Evolutionary conservation across 2,113 vertebrate genomes (phyloP), one percentile per base, ranked within the genome.

Genomic region (Xiphophorus couchianus): DNA sequence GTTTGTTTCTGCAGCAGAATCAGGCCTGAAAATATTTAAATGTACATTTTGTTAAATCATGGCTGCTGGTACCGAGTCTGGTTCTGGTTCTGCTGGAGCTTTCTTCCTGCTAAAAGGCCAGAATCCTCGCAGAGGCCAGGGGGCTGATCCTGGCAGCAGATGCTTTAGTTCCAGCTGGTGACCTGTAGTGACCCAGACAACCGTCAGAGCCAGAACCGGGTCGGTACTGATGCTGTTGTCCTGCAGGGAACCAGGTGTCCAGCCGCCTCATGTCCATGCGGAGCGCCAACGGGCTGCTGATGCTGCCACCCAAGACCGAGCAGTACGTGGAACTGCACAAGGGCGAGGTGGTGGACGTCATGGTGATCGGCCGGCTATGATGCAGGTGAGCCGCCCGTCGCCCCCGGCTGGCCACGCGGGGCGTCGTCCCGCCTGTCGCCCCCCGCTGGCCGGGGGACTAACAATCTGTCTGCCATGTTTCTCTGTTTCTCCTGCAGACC

Each of bases 361-460:
- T 99, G 98, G 98, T 99, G 90, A 99, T 99, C 28, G 98, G 98
- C 84, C 96, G 97, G 89, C 96, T 99, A 98, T 99, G 98, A 99
- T 98, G 91, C 90, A 93, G 90, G 92, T 90, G 39, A 1, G 37
- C 4, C 69, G 4, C 31, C 30, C 8, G 22, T 1, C 42, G 27
- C 3, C 68, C 31, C 31, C 31, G 1, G 31, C 6, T 33, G 31
- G 31, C 31, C 31, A 1, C 6, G 31, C 31, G 7, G 31, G 6
- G 31, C 31, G 1, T 33, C 7, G 31, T 33, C 31, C 31, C 31
- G 9, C 31, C 31, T 2, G 22, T 3, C 44, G 28, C 12, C 22
- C 1, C 12, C 3, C 2, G 29, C 37, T 29, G 4, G 3, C 3
- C 6, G 0, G 51, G 2, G 19, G 44, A 44, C 61, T 62, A 37